Evolutionary conservation across 1,140 invertebrate species (phyloP).

Genomic region (Cydia fagiglandana): DNA sequence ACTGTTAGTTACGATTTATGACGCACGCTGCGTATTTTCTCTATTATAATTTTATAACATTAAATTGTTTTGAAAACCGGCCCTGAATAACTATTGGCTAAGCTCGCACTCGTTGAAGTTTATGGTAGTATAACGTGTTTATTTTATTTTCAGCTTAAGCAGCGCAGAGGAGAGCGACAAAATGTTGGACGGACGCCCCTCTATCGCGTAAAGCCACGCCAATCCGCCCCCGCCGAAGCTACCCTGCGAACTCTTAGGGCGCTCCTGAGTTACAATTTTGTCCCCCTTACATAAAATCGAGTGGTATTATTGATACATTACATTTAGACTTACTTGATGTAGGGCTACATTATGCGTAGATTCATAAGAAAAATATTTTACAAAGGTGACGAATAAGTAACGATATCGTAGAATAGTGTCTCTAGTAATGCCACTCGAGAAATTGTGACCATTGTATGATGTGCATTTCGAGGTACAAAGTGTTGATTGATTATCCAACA

Average conservation of each 20-base stretch:
- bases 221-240: conserved; percentile 55
- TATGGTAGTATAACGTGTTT: not conserved
- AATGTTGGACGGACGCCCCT: conserved; percentile 83
- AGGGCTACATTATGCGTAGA: conserved; percentile 35
- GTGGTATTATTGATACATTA: conserved; percentile 40
- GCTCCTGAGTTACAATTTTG: conserved; percentile 44
- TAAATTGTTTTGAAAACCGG: not conserved
- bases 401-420: conserved; percentile 1
- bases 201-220: conserved; percentile 80
- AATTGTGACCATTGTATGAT: conserved; percentile 48
- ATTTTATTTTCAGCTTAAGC: conserved; percentile 77
- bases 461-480: conserved; percentile 69
- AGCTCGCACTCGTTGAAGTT: not conserved
- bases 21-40: not conserved
- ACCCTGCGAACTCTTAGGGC: conserved; percentile 36
- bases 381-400: conserved; percentile 9
- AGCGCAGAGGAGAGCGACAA: conserved; percentile 84
- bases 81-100: not conserved
- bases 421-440: conserved; percentile 40
- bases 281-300: conserved; percentile 45
- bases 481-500: conserved; percentile 43
- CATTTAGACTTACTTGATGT: conserved; percentile 36
- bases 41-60: not conserved
- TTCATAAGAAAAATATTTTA: conserved; percentile 30
- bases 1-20: not conserved